Evolutionary conservation across 2,797 vertebrate genomes (phyloP).

Genomic region (Glyptemys insculpta): DNA sequence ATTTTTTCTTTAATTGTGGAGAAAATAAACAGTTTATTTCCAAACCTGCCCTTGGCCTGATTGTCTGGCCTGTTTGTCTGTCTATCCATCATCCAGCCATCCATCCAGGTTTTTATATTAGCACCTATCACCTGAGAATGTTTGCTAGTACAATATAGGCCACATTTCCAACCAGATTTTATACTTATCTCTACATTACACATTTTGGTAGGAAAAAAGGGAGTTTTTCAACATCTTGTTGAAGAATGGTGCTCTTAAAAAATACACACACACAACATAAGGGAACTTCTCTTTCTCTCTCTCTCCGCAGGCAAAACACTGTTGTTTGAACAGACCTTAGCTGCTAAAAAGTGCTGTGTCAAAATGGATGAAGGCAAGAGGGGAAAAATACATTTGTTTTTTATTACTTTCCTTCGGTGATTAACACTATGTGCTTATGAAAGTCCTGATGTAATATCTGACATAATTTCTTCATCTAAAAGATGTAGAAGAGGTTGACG

Average conservation of each 20-base stretch:
- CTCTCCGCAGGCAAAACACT: slow-evolving; percentile 53
- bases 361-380: background rate
- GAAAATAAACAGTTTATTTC: slow-evolving; percentile 43
- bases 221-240: slow-evolving; percentile 68
- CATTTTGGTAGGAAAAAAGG: slow-evolving; percentile 52
- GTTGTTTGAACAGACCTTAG: slow-evolving; percentile 73
- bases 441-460: slow-evolving; percentile 60
- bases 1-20: slow-evolving; percentile 49
- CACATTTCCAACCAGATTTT: slow-evolving; percentile 69
- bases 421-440: slow-evolving; percentile 51
- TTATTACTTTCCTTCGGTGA: slow-evolving; percentile 45
- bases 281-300: slow-evolving; percentile 1
- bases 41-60: slow-evolving; percentile 36
- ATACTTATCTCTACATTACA: slow-evolving; percentile 66
- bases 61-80: background rate
- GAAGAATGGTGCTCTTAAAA: slow-evolving; percentile 67
- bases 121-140: slow-evolving; percentile 13
- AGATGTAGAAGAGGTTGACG: background rate
- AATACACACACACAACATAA: slow-evolving; percentile 35
- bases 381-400: slow-evolving; percentile 56
- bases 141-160: slow-evolving; percentile 65
- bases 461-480: slow-evolving; percentile 39
- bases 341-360: slow-evolving; percentile 46
- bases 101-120: slow-evolving; percentile 14
- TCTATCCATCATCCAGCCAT: slow-evolving; percentile 2